A percentile compares a stretch with the other conserved stretches of the same genome.
phyloP scores from a whole-genome alignment of 2,888 invertebrate genomes.

The Eristalis intricaria region DNA sequence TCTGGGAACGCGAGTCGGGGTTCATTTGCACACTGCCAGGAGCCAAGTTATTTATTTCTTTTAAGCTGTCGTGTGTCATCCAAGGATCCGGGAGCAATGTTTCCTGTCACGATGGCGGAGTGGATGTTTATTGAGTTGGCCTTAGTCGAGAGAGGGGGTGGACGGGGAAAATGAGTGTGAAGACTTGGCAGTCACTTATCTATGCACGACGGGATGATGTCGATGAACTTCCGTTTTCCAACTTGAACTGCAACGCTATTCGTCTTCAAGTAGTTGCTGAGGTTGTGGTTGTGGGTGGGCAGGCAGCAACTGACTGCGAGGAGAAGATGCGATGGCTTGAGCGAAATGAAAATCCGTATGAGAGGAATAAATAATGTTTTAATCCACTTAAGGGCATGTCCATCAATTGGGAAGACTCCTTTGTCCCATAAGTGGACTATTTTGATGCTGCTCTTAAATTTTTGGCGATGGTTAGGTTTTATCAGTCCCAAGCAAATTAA shows the following conservation, averaged over 20 bases:
- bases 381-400: neutral
- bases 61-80: constrained; percentile 37
- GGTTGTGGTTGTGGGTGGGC: neutral
- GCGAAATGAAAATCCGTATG: neutral
- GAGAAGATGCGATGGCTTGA: too few species aligned
- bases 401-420: neutral
- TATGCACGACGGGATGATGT: too few species aligned
- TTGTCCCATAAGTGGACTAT: too few species aligned
- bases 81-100: constrained; percentile 37
- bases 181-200: too few species aligned
- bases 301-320: too few species aligned
- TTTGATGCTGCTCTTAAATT: too few species aligned
- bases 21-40: constrained; percentile 27
- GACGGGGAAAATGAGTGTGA: too few species aligned
- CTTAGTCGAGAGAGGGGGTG: neutral
- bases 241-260: neutral
- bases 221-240: neutral
- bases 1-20: constrained; percentile 21
- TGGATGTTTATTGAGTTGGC: constrained; percentile 15
- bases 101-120: constrained; percentile 35
- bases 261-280: neutral
- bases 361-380: neutral
- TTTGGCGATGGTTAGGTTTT: too few species aligned
- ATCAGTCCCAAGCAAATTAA: too few species aligned
- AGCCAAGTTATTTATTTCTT: constrained; percentile 51